Evolutionary conservation across 2,888 invertebrate species (phyloP), one percentile per base, ranked within the genome.

Genomic region (Agonopterix arenella): DNA sequence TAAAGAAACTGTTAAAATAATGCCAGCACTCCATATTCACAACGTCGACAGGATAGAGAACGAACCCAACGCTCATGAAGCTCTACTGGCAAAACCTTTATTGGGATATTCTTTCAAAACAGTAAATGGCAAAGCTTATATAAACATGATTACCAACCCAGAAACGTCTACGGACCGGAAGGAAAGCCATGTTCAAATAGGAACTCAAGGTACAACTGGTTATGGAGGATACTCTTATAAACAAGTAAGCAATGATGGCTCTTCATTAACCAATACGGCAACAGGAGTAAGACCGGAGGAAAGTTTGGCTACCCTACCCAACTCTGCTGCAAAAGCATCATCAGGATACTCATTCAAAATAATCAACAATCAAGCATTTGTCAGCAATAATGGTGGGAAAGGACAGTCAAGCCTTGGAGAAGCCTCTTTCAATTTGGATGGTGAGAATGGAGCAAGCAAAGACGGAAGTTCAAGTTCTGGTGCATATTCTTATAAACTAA

Each of bases 141-240:
- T 8, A n/a, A 8, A n/a, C 16, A 11, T 44, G 10, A 1, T 8
- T 47, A 18, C 1, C 28, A 18, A 18, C 18, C 18, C 18, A 18
- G 18, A 2, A 18, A 18, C 2, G 18, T 18, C 28, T 28, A 1
- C 28, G 7, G 28, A 28, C 7, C 28, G 7, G 5, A 28, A 1
- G 28, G 28, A 28, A 44, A 28, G 7, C 28, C 5, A 28, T 28
- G 0, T 7, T 28, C 28, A 28, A 28, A 28, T 28, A 4, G 7
- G 4, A 28, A 5, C 28, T 28, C 28, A 28, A 28, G 28, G 28
- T 28, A 7, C 28, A 28, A n/a, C 45, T n/a, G n/a, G 11, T 10
- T 36, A 53, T n/a, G 45, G 50, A 10, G n/a, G 48, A 7, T 59
- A 50, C 49, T 49, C 54, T 4, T 58, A 57, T 43, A 56, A 59